A percentile compares a stretch with the other conserved stretches of the same genome.
Evolutionary conservation across 2,888 invertebrate species (phyloP).

Genomic region (Zhuqinia jingwanae): DNA sequence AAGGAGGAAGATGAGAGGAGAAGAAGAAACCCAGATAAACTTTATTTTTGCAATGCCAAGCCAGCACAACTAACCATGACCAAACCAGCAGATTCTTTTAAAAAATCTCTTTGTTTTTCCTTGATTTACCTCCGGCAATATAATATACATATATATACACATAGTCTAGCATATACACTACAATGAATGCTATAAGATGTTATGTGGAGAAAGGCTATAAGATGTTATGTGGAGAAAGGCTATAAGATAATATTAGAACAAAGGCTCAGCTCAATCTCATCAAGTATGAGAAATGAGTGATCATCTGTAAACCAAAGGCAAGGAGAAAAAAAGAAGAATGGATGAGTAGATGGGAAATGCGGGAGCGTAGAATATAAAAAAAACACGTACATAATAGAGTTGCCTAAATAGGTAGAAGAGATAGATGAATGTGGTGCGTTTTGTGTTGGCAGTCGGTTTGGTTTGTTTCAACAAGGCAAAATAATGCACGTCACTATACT

Average conservation of each 20-base stretch:
- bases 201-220: too few relatives aligned
- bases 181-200: too few relatives aligned
- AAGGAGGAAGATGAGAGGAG: neutral
- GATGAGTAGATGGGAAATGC: slow-evolving; percentile 17
- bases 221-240: neutral
- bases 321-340: too few relatives aligned
- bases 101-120: slow-evolving; percentile 43
- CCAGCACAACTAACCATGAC: too few relatives aligned
- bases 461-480: neutral
- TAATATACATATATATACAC: neutral
- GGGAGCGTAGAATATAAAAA: neutral
- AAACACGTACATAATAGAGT: neutral
- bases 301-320: slow-evolving; percentile 51
- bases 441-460: too few relatives aligned
- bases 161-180: too few relatives aligned
- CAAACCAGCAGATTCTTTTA: slow-evolving; percentile 8
- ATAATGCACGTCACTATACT: neutral
- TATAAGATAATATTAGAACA: too few relatives aligned
- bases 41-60: slow-evolving; percentile 60
- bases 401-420: neutral
- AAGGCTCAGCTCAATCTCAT: slow-evolving; percentile 56
- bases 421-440: neutral
- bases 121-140: slow-evolving; percentile 18
- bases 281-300: slow-evolving; percentile 66
- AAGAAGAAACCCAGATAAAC: slow-evolving; percentile 55